Evolutionary conservation across 2,113 vertebrate genomes (phyloP), one percentile per base, ranked within the genome.

Genomic region (Cyprinodon variegatus): DNA sequence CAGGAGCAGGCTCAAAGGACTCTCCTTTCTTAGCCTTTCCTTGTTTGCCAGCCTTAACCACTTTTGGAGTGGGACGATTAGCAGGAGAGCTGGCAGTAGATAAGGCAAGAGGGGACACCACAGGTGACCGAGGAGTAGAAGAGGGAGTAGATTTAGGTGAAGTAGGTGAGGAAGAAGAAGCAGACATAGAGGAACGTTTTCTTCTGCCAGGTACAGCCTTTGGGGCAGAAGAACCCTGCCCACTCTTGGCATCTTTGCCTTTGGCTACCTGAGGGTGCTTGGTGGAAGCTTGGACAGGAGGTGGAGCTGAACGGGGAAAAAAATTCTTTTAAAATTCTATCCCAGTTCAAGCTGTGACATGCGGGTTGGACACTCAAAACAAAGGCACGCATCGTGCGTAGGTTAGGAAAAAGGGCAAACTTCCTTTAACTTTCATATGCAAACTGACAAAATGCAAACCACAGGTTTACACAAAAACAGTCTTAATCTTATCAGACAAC

Each of bases 21-120:
- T 93, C 92, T 61, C 48, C 82, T 82, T 94, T 94, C 72, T 89
- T 93, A 70, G 74, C 3, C 77, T 93, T 95, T 68, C 80, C 91
- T 75, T 93, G 92, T 89, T 95, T 95, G 17, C 93, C 90, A 87
- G 91, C 93, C 72, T 94, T 94, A 12, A 95, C 90, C 79, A 95
- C 91, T 78, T 93, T 95, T 8, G 94, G 92, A 84, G 78, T 81
- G 36, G 72, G 86, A 66, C 86, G 87, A 75, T 64, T 86, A 83
- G 87, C 82, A 74, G 81, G 83, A 43, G 86, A 78, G 65, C 60
- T 29, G n/a, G 72, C 83, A 72, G 84, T 89, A 83, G 62, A 90
- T 68, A 81, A 79, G 71, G 61, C 88, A 22, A 77, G 83, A 70
- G 90, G 91, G 77, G 15, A 90, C 41, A 53, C 77, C 45, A 92